These are phyloP conservation scores for Macrobrachium nipponense DNA, from an alignment of 1,140 invertebrate genomes.

Conservation along the genomic window DNA sequence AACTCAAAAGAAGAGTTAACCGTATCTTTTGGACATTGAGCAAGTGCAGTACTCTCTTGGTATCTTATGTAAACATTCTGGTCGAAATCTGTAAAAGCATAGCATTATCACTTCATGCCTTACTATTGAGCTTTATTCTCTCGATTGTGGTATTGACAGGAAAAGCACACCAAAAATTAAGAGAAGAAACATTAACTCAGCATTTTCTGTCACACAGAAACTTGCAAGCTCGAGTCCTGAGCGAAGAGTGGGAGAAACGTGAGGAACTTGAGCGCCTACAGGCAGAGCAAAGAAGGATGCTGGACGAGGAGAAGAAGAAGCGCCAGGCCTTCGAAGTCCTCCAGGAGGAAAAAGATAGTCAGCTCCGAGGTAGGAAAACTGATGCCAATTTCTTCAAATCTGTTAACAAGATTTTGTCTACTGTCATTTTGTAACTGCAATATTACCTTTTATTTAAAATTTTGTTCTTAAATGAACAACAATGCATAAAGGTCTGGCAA, in stretches of 20 bases:
- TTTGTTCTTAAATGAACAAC: not conserved
- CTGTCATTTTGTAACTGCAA: not conserved
- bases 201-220: constrained; percentile 39
- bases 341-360: constrained; percentile 79
- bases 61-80: no score
- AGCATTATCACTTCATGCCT: no score
- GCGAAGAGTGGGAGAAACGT: constrained; percentile 85
- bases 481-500: no score
- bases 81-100: no score
- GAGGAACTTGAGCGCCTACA: constrained; percentile 83
- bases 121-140: no score
- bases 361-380: constrained; percentile 71
- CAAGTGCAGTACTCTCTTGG: no score
- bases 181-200: not conserved
- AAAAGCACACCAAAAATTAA: not conserved
- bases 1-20: no score
- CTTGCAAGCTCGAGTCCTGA: constrained; percentile 79
- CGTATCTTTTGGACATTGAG: no score
- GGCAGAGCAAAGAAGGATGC: constrained; percentile 78
- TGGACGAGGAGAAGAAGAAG: constrained; percentile 81
- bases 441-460: not conserved
- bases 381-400: not conserved
- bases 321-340: constrained; percentile 79
- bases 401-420: not conserved
- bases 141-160: not conserved